Evolutionary conservation across 2,113 vertebrate genomes (phyloP), one percentile per base, ranked within the genome.

Genomic region (Axis porcinus): DNA sequence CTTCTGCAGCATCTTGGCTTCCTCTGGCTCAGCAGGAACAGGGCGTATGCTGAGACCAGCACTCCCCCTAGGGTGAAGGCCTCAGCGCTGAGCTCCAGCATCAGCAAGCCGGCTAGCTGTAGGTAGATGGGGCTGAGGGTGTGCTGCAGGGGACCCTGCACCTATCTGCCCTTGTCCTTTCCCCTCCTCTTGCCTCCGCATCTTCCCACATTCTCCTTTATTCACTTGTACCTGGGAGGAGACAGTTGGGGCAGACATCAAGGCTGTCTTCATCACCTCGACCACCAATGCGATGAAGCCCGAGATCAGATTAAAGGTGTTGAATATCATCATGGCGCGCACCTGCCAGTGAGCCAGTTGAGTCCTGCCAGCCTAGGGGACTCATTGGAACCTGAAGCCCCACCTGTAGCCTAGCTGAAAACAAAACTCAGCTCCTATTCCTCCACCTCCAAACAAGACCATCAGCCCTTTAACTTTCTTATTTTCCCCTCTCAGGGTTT

Each of bases 1-100:
- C 33, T 97, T 74, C 88, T 64, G 91, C 94, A 97, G 97, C 97
- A 98, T 90, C 98, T 96, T 57, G 95, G 93, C 81, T 98, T 98
- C 89, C 98, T 97, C 91, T 97, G 95, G 90, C 79, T 98, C 94
- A 98, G 74, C 87, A 98, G 90, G 86, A 97, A 78, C 1, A 98
- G 96, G 25, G 98, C 95, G 25, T 91, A 92, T 55, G 95, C 87
- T 21, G 98, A 97, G 52, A 55, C 7, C 83, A 98, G 94, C 74
- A 94, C 96, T 96, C 78, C 97, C 1, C 78, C 96, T 86, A 97
- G 95, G 86, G 91, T 95, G 88, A 98, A 97, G 86, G 91, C 97
- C 76, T 97, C 97, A 7, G 94, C 27, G 1, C 97, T 94, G 70
- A 98, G 36, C 64, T 98, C 90, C 30, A 97, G 70, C 52, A 98